Evolutionary conservation across 2,888 invertebrate species (phyloP).

Genomic region (Incurvaria masculella): DNA sequence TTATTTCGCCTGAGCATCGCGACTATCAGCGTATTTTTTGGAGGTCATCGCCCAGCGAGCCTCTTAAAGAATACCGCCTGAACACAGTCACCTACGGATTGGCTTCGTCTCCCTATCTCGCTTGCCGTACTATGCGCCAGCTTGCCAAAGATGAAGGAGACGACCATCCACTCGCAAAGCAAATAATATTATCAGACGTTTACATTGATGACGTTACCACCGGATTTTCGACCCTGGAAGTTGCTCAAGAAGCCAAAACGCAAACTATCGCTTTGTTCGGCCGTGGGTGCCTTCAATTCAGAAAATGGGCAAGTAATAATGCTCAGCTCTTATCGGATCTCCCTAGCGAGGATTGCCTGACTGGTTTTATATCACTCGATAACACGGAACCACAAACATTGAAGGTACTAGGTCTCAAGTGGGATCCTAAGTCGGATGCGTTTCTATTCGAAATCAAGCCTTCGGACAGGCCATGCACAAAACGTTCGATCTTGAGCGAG

Average conservation of each 20-base stretch:
- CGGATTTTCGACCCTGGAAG: too few relatives aligned
- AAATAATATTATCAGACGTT: neutral
- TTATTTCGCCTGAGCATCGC: constrained; percentile 1
- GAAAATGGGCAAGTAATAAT: constrained; percentile 7
- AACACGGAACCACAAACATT: neutral
- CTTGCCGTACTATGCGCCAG: constrained; percentile 4
- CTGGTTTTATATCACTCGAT: neutral
- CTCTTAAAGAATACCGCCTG: constrained; percentile 5
- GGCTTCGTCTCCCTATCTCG: constrained; percentile 2
- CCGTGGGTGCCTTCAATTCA: constrained; percentile 1
- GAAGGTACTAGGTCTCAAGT: neutral
- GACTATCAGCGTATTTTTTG: constrained; percentile 5
- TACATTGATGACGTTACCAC: constrained; percentile 7
- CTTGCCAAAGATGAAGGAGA: constrained; percentile 3
- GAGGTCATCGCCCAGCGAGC: neutral
- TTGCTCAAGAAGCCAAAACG: neutral
- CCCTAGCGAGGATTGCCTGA: neutral
- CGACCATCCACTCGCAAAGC: neutral
- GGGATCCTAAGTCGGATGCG: neutral
- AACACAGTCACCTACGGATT: constrained; percentile 7
- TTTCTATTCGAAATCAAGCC: constrained; percentile 1
- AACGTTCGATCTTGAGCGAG: constrained; percentile 3
- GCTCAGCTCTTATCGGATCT: constrained; percentile 1
- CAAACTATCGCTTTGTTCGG: neutral
- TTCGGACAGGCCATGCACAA: neutral